Percentiles rank a stretch among this genome's conserved stretches.
Conservation (phyloP, 2,113 vertebrate genomes). For the Hemibagrus wyckioides region DNA sequence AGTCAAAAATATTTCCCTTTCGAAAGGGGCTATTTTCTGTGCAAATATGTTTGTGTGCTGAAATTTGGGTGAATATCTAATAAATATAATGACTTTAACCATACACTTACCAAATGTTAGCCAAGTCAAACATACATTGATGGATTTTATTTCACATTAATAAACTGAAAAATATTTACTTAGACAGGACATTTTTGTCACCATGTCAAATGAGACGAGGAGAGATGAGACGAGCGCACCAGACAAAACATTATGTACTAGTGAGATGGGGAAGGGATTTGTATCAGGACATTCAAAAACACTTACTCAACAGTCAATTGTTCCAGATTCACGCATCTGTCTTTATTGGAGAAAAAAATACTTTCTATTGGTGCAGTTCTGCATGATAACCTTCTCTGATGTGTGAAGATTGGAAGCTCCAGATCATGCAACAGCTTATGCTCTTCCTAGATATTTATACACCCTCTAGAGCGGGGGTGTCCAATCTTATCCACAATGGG, state of each 20-base stretch:
- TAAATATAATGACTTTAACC: neutral
- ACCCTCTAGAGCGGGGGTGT: neutral
- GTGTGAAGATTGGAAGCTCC: neutral
- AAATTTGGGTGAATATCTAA: no score
- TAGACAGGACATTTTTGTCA: neutral
- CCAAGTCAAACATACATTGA: neutral
- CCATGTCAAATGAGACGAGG: neutral
- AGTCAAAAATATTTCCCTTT: no score
- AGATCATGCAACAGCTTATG: neutral
- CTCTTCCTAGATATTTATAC: no score
- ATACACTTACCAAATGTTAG: neutral
- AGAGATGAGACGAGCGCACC: neutral
- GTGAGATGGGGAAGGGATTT: neutral
- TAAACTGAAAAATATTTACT: neutral
- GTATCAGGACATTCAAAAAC: neutral
- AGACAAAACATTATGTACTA: neutral
- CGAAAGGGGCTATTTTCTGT: no score
- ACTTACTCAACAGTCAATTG: neutral
- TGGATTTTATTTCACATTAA: neutral
- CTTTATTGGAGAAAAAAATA: neutral
- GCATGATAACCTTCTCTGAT: neutral
- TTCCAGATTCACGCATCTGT: neutral
- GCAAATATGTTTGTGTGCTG: no score
- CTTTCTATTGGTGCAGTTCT: neutral
- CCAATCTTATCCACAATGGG: no score